phyloP scores from a whole-genome alignment of 2,113 vertebrate species.

The Cyanistes caeruleus region DNA sequence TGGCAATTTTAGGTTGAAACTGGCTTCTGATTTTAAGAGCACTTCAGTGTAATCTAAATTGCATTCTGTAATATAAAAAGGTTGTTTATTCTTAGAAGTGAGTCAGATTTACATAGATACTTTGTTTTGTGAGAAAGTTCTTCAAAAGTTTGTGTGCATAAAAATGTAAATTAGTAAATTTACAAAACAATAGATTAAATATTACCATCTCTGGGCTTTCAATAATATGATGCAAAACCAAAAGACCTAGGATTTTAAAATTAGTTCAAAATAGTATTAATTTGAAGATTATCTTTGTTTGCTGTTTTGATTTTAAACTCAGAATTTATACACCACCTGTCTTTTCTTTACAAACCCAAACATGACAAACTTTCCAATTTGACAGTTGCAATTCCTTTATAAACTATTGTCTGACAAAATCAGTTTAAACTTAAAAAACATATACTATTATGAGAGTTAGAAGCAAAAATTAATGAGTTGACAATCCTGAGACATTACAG shows the following conservation, averaged over 20 bases:
- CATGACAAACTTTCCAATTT: background rate
- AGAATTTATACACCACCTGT: background rate
- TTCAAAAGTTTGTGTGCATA: background rate
- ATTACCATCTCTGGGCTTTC: background rate
- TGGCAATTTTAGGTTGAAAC: background rate
- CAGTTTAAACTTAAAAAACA: background rate
- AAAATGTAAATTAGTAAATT: background rate
- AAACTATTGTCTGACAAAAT: background rate
- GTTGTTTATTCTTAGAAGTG: background rate
- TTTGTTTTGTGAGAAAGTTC: background rate
- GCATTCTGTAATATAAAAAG: background rate
- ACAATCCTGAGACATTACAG: background rate
- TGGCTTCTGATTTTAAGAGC: background rate
- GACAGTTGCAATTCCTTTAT: background rate
- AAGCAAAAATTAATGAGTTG: background rate
- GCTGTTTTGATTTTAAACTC: background rate
- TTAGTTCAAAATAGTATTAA: background rate
- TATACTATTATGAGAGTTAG: background rate
- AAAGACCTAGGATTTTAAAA: background rate
- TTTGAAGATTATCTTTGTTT: background rate
- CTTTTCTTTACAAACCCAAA: background rate
- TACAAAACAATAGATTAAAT: background rate
- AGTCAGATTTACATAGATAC: background rate
- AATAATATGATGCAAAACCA: background rate
- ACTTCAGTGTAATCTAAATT: background rate